Base-by-base conservation (phyloP, 2,888 invertebrate genomes). In the Calliphora vomitoria region DNA sequence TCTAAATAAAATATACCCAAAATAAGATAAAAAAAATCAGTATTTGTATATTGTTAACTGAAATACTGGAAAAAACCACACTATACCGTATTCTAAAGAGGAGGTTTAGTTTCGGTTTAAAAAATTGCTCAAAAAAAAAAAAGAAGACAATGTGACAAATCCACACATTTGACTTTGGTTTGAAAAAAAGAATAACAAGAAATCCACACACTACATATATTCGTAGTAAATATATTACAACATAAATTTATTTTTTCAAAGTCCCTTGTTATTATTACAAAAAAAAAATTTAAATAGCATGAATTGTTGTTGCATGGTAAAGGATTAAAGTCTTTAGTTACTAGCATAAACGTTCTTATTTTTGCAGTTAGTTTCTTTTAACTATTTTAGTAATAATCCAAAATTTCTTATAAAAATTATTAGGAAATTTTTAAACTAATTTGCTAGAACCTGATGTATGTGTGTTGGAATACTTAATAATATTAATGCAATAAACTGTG, bases 91-190 rank as follows among this genome's bases (percentile, higher is more conserved):
- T 74, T 47, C 64, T 35, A 78, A 76, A 72, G 44, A 82, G 55
- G 44, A 69, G 69, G 71, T 55, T 82, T 72, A 75, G n/a, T 80
- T 74, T 74, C 41, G 25, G 55, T 64, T 58, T 38, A 47, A 47
- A 25, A 71, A 58, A n/a, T 8, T 64, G n/a, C 62, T 20, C 8
- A 5, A 6, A 53, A 44, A 50, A 44, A 64, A 35, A 62, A 35
- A 79, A n/a, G n/a, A 25, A 25, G 25, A 8, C 41, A 20, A 66
- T 81, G 76, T 84, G 81, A 84, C 81, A 87, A 74, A 84, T 78
- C 50, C 81, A 84, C 78, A 72, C 66, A 62, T 87, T 80, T 80
- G 35, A 81, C 66, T 55, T 75, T n/a, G 41, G 8, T 20, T 35
- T 35, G n/a, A 4, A 31, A 58, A 76, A 44, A 41, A 20, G 20